Evolutionary conservation across 2,797 vertebrate species (phyloP), one percentile per base, ranked within the genome.

Genomic region (Xyrichtys novacula): DNA sequence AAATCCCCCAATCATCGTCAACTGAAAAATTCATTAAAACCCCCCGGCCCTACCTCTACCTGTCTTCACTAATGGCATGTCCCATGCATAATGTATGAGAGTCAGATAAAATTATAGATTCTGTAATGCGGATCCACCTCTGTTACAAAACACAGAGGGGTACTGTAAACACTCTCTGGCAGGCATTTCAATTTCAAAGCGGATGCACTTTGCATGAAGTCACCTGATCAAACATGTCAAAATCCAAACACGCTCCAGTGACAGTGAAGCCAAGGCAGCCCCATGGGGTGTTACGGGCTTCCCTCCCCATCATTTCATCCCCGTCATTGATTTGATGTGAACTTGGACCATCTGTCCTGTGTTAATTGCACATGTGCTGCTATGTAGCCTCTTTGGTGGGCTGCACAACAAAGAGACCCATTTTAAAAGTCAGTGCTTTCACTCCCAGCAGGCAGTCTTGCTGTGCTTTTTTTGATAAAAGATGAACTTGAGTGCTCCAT

Each of bases 181-280:
- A 56, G 48, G 61, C 57, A 76, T 88, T 88, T 89, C 53, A 83
- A 46, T 88, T 80, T 88, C 87, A 88, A 83, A 87, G 83, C 53
- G 61, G 64, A 47, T 42, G 58, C 50, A 54, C 69, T 65, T 44
- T 59, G 69, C 74, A 53, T 22, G 57, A 43, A 77, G 84, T 85
- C 76, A 87, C 83, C 85, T 87, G 86, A 91, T 88, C 84, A 88
- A 88, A 90, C 85, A 68, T 71, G 86, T 89, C 85, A 81, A 83
- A n/a, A 78, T 12, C 34, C 66, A 81, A 64, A 32, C 69, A 28
- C 0, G 81, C 80, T 57, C 74, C 88, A 57, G 77, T 84, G 76
- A 65, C 74, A 48, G 73, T 29, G 75, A 53, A 64, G 63, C 71
- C 22, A 11, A 2, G 78, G 65, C 6, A 7, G 57, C 66, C 80